Evolutionary conservation across 2,797 vertebrate genomes (phyloP).

Genomic region (Agapornis canus): DNA sequence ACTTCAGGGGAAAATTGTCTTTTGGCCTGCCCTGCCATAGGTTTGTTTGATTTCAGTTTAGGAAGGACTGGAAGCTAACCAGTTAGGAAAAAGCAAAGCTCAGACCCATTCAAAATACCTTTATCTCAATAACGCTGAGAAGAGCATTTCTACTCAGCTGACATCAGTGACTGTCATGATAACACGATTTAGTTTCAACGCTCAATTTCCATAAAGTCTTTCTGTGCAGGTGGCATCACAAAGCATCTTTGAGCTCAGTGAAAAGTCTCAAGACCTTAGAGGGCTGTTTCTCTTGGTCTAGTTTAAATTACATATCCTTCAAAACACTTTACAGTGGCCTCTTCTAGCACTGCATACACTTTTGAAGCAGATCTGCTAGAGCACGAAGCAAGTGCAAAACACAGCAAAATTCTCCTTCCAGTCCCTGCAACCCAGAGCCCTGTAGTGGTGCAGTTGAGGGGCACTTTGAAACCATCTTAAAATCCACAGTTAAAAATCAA

Average conservation of each 20-base stretch:
- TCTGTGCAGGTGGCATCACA: background rate
- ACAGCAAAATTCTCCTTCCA: background rate
- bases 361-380: background rate
- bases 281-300: background rate
- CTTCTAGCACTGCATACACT: background rate
- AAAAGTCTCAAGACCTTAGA: background rate
- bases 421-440: background rate
- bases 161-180: background rate
- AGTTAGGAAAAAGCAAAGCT: background rate
- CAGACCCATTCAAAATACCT: background rate
- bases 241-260: background rate
- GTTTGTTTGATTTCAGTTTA: background rate
- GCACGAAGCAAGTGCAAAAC: background rate
- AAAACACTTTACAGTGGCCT: background rate
- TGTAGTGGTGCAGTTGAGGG: background rate
- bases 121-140: background rate
- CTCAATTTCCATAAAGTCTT: background rate
- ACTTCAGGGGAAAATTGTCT: background rate
- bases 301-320: background rate
- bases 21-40: background rate
- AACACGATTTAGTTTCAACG: background rate
- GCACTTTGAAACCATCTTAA: background rate
- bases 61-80: background rate
- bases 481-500: slow-evolving; percentile 35
- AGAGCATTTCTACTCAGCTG: background rate